A percentile compares a stretch with the other conserved stretches of the same genome.
phyloP scores from a whole-genome alignment of 2,797 vertebrate genomes.

The Luscinia megarhynchos region DNA sequence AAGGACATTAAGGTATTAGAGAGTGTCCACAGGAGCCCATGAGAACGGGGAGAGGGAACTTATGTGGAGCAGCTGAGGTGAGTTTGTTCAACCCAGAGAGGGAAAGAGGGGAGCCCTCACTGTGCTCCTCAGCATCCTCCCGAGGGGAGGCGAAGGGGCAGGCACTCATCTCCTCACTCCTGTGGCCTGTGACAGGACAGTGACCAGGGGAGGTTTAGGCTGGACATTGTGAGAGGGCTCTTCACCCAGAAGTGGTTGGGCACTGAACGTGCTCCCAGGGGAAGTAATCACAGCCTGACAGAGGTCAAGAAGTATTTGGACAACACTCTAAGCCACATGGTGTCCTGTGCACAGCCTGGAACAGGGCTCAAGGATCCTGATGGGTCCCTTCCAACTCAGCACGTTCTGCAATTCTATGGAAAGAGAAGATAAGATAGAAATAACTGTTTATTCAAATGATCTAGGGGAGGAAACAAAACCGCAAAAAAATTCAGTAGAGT shows the following conservation, averaged over 20 bases:
- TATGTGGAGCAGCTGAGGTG: not conserved
- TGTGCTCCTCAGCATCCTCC: not conserved
- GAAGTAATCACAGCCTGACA: not conserved
- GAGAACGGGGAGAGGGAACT: not conserved
- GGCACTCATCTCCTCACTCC: not conserved
- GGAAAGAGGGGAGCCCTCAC: not conserved
- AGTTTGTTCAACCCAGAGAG: not conserved
- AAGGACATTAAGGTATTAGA: too few relatives aligned
- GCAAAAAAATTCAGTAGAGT: fast-evolving
- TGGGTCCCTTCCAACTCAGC: not conserved
- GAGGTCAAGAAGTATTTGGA: not conserved
- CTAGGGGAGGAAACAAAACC: not conserved
- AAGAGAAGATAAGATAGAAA: not conserved
- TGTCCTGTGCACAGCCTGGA: not conserved
- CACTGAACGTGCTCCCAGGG: not conserved
- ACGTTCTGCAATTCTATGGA: not conserved
- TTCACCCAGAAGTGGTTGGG: too few relatives aligned
- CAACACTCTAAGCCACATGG: not conserved
- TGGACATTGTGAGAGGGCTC: not conserved
- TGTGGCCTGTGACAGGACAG: not conserved
- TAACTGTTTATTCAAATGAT: not conserved
- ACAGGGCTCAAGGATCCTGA: not conserved
- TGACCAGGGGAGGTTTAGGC: not conserved
- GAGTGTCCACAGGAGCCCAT: too few relatives aligned
- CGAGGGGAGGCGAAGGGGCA: fast-evolving